Percentiles rank a stretch among this genome's conserved stretches.
Evolutionary conservation across 2,113 vertebrate genomes (phyloP).

Genomic region (Donacobius atricapilla): DNA sequence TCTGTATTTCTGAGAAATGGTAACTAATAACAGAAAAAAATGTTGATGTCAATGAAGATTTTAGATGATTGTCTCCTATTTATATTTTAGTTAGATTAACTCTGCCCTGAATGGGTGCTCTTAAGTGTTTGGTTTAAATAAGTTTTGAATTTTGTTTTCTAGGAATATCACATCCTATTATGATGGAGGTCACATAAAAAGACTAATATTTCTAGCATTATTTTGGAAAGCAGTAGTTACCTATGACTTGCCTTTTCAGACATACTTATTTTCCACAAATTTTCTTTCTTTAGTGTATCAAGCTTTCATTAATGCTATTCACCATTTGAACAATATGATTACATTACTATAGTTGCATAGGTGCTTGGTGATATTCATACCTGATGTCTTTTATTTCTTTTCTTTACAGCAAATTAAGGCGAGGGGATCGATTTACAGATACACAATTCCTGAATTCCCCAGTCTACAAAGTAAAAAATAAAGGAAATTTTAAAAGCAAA

Average conservation of each 20-base stretch:
- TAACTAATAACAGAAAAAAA: background rate
- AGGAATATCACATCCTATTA: background rate
- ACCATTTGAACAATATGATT: background rate
- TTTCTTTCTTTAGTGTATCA: background rate
- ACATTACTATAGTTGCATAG: background rate
- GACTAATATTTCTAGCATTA: background rate
- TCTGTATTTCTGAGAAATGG: background rate
- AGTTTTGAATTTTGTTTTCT: background rate
- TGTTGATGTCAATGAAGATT: background rate
- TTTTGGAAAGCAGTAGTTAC: background rate
- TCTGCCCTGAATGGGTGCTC: background rate
- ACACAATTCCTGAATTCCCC: conserved; percentile 42
- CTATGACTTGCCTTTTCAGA: background rate
- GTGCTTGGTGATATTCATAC: background rate
- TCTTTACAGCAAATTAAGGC: conserved; percentile 75
- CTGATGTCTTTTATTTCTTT: background rate
- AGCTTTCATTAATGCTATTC: background rate
- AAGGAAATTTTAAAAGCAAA: conserved; percentile 62
- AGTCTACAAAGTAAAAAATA: conserved; percentile 21
- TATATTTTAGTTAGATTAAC: background rate
- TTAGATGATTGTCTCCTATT: background rate
- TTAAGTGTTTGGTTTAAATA: background rate
- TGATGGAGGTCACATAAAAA: background rate
- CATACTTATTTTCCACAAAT: background rate
- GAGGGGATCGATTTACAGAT: conserved; percentile 60